phyloP scores from a whole-genome alignment of 1,140 invertebrate species.

The Chymomyza costata region DNA sequence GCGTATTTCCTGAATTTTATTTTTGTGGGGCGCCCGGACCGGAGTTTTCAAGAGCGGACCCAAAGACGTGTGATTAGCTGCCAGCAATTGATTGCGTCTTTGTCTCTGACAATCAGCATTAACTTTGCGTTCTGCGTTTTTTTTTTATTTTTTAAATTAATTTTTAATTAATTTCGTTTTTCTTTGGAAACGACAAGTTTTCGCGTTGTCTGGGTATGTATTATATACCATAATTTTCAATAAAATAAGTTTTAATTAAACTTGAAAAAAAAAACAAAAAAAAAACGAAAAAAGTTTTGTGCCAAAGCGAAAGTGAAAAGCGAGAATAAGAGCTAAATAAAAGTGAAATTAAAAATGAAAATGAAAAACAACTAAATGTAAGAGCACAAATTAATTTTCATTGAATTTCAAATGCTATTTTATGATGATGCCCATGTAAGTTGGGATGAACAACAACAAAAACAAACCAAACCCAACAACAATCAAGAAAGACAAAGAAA shows the following conservation, averaged over 20 bases:
- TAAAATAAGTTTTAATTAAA: slow-evolving; percentile 3
- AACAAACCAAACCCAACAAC: slow-evolving; percentile 26
- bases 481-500: slow-evolving; percentile 67
- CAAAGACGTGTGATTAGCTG: no score
- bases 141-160: slow-evolving; percentile 1
- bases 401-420: slow-evolving; percentile 66
- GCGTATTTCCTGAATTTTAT: not conserved
- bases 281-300: slow-evolving; percentile 25
- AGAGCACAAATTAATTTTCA: slow-evolving; percentile 67
- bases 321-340: slow-evolving; percentile 32
- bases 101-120: no score
- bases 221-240: slow-evolving; percentile 7
- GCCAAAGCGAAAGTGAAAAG: slow-evolving; percentile 51
- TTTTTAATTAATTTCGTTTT: slow-evolving; percentile 3
- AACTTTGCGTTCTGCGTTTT: not conserved
- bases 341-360: slow-evolving; percentile 60
- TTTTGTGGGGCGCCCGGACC: no score
- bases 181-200: not conserved
- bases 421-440: slow-evolving; percentile 20
- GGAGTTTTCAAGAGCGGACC: no score
- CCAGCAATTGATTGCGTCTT: slow-evolving; percentile 17
- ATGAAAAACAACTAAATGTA: slow-evolving; percentile 21
- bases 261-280: slow-evolving; percentile 2
- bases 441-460: slow-evolving; percentile 6
- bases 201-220: not conserved